These are phyloP conservation scores for Hycleus cichorii DNA, from an alignment of 1,140 invertebrate species.

Conservation along the genomic window DNA sequence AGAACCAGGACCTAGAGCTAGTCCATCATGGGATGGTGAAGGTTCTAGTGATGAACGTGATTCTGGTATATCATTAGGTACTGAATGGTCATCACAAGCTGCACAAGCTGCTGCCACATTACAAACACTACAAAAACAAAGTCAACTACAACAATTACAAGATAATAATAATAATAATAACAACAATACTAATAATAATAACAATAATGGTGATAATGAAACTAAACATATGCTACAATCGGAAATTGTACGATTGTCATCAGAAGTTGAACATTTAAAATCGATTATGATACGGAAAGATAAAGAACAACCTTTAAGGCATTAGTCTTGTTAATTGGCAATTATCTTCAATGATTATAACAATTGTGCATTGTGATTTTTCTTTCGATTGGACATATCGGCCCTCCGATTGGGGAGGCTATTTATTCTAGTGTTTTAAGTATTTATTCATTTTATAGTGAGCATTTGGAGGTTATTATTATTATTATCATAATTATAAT, in stretches of 20 bases:
- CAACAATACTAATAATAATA: slow-evolving; percentile 18
- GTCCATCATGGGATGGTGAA: slow-evolving; percentile 74
- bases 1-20: slow-evolving; percentile 65
- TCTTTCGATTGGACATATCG: slow-evolving; percentile 22
- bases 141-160: slow-evolving; percentile 43
- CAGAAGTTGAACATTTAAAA: slow-evolving; percentile 86
- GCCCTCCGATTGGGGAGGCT: slow-evolving; percentile 26
- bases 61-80: slow-evolving; percentile 76
- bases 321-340: slow-evolving; percentile 12
- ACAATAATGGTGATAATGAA: slow-evolving; percentile 46
- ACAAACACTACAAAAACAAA: slow-evolving; percentile 40
- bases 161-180: slow-evolving; percentile 16
- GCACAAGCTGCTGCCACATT: slow-evolving; percentile 35
- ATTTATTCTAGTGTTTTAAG: slow-evolving; percentile 38
- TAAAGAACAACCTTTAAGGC: slow-evolving; percentile 20
- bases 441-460: slow-evolving; percentile 33
- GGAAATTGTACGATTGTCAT: slow-evolving; percentile 78
- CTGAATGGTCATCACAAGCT: slow-evolving; percentile 52
- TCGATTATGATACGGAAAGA: slow-evolving; percentile 46
- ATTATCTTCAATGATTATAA: no score
- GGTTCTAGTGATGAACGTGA: slow-evolving; percentile 81
- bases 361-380: slow-evolving; percentile 24
- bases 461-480: slow-evolving; percentile 17
- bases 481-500: no score
- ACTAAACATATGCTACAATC: slow-evolving; percentile 69